phyloP scores from a whole-genome alignment of 2,113 vertebrate genomes.

The Lucifuga dentata region DNA sequence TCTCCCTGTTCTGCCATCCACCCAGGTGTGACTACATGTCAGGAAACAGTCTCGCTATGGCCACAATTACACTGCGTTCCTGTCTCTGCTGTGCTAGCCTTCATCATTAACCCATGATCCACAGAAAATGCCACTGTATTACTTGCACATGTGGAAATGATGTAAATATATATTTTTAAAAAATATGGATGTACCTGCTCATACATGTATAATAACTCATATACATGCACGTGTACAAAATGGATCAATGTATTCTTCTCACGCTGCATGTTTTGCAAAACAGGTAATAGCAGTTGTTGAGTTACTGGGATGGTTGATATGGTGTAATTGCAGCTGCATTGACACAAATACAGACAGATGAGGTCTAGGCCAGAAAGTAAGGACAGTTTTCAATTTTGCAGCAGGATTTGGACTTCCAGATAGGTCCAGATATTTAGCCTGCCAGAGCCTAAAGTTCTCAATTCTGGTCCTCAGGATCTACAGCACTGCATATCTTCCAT shows the following conservation, averaged over 20 bases:
- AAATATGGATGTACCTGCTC: neutral
- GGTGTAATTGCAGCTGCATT: conserved; percentile 9
- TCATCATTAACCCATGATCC: conserved; percentile 41
- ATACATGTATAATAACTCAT: neutral
- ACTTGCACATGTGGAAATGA: conserved; percentile 10
- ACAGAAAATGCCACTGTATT: conserved; percentile 9
- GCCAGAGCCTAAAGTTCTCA: too few relatives aligned
- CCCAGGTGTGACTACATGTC: conserved; percentile 81
- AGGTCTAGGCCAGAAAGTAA: conserved; percentile 15
- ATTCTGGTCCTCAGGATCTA: too few relatives aligned
- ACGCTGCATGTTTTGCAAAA: neutral
- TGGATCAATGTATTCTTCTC: neutral
- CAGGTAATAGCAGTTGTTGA: neutral
- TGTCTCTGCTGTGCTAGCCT: conserved; percentile 30
- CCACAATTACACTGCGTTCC: conserved; percentile 70
- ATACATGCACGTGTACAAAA: neutral
- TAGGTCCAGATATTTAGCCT: too few relatives aligned
- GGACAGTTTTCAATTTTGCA: conserved; percentile 22
- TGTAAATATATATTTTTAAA: conserved; percentile 9
- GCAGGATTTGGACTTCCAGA: too few relatives aligned
- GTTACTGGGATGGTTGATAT: neutral
- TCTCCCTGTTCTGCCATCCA: conserved; percentile 60
- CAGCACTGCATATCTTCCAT: too few relatives aligned
- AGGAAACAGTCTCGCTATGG: conserved; percentile 67
- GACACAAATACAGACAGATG: conserved; percentile 13